Conservation (phyloP, 2,113 vertebrate species). For the Sarotherodon lohbergeri region DNA sequence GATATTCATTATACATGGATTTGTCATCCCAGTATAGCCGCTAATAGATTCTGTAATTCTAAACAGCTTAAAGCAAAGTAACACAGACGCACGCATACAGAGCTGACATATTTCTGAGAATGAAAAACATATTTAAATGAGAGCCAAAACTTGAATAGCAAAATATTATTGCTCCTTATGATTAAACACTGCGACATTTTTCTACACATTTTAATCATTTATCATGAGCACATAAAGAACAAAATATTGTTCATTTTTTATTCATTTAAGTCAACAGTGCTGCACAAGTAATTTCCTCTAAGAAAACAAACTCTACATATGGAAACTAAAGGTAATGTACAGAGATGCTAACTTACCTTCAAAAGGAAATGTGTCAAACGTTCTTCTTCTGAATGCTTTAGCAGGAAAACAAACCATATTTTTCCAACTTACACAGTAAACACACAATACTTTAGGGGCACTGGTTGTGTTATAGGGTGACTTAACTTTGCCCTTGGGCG, state of each 20-base stretch:
- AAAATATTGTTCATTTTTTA: not conserved
- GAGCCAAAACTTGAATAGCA: not conserved
- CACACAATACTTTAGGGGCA: not conserved
- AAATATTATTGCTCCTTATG: not conserved
- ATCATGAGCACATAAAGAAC: not conserved
- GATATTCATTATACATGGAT: conserved; percentile 15
- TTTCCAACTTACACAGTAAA: not conserved
- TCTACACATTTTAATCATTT: not conserved
- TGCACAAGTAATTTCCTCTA: not conserved
- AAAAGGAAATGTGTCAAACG: not conserved
- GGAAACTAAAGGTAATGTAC: not conserved
- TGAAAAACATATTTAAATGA: not conserved
- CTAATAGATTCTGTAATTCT: conserved; percentile 16
- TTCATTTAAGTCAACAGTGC: not conserved
- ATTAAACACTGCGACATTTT: not conserved
- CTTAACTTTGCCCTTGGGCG: not conserved
- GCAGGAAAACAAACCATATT: not conserved
- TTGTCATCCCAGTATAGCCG: conserved; percentile 5
- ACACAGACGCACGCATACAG: not conserved
- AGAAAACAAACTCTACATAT: not conserved
- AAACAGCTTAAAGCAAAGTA: not conserved
- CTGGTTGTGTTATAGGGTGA: not conserved
- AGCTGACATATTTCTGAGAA: not conserved
- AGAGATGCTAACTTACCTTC: not conserved
- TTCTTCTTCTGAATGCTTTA: not conserved